Evolutionary conservation across 2,888 invertebrate species (phyloP).

Genomic region (Brachynemurus nebulosus): DNA sequence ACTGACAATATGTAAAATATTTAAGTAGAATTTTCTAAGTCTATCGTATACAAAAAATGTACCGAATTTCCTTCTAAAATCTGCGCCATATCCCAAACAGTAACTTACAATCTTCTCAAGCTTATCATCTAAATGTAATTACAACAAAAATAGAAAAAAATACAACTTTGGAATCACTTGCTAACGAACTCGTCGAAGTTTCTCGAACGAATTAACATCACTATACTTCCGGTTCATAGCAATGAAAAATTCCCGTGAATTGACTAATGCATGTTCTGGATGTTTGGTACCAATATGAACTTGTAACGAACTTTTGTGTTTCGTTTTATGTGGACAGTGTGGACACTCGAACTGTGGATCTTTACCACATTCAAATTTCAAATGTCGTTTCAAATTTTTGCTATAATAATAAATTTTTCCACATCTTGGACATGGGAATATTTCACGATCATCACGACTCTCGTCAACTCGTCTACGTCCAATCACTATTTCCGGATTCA

Average conservation of each 20-base stretch:
- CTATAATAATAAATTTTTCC: conserved; percentile 34
- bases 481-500: neutral
- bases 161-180: too few relatives aligned
- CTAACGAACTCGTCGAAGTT: too few relatives aligned
- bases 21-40: too few relatives aligned
- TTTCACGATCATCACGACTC: neutral
- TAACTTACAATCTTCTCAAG: too few relatives aligned
- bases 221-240: neutral
- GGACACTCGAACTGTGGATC: conserved; percentile 48
- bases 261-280: neutral
- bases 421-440: conserved; percentile 33
- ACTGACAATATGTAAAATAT: too few relatives aligned
- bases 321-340: conserved; percentile 56
- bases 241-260: neutral
- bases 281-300: conserved; percentile 3
- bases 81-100: too few relatives aligned
- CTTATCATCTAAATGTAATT: too few relatives aligned
- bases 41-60: too few relatives aligned
- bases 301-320: conserved; percentile 7
- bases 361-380: conserved; percentile 35
- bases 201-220: neutral
- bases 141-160: too few relatives aligned
- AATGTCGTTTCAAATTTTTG: conserved; percentile 35
- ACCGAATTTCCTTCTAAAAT: too few relatives aligned
- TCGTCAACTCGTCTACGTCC: neutral